A percentile compares a stretch with the other conserved stretches of the same genome.
phyloP scores from a whole-genome alignment of 1,140 invertebrate species.

The Ruditapes philippinarum region DNA sequence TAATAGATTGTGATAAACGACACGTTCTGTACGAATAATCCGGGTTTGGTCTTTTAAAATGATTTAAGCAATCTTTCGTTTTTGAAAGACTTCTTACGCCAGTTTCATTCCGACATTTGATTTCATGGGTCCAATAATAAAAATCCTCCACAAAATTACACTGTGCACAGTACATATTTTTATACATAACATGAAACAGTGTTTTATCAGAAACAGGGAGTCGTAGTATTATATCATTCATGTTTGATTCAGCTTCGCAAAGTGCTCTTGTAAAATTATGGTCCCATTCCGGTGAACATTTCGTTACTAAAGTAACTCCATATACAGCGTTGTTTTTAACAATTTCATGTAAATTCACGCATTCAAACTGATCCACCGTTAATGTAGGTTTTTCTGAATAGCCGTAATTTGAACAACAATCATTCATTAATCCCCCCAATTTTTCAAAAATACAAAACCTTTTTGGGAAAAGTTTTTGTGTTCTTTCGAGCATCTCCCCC shows the following conservation, averaged over 20 bases:
- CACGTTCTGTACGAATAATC: neutral
- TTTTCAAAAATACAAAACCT: no score
- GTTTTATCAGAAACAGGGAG: slow-evolving; percentile 18
- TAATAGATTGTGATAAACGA: neutral
- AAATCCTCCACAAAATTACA: slow-evolving; percentile 24
- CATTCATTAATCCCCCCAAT: no score
- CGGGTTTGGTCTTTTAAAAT: neutral
- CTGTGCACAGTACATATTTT: slow-evolving; percentile 36
- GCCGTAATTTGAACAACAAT: no score
- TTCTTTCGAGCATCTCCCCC: no score
- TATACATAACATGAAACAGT: neutral
- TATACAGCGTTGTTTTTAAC: neutral
- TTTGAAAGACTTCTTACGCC: neutral
- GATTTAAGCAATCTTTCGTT: neutral
- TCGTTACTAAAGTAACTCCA: slow-evolving; percentile 25
- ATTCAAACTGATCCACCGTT: neutral
- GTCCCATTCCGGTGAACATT: neutral
- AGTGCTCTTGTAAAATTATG: neutral
- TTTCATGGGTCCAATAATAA: neutral
- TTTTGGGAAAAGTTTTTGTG: no score
- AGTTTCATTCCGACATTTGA: slow-evolving; percentile 2
- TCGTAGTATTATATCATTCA: neutral
- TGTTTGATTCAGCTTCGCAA: neutral
- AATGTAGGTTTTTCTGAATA: no score
- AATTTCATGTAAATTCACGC: neutral